These are phyloP conservation scores for Cyprinodon tularosa DNA, from an alignment of 2,113 vertebrate species.

Conservation along the genomic window DNA sequence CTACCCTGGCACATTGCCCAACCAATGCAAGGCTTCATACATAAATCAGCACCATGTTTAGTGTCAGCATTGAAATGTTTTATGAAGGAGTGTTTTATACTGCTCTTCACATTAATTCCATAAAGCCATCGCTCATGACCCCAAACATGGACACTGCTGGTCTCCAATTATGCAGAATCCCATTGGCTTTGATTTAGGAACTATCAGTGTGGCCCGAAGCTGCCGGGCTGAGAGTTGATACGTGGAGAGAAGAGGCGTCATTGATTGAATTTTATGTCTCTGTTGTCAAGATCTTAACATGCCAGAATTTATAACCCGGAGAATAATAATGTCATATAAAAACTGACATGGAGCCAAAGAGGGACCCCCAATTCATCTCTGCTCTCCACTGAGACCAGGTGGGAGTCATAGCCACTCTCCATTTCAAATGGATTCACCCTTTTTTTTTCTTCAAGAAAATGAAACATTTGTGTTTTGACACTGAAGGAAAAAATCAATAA, in stretches of 20 bases:
- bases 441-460: constrained; percentile 68
- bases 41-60: constrained; percentile 56
- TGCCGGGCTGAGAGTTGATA: constrained; percentile 41
- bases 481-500: constrained; percentile 74
- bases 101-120: constrained; percentile 71
- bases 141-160: constrained; percentile 36
- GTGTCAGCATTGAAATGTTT: constrained; percentile 60
- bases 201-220: constrained; percentile 60
- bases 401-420: constrained; percentile 56
- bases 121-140: constrained; percentile 56
- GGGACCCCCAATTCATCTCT: constrained; percentile 46
- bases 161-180: constrained; percentile 80
- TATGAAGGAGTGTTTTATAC: constrained; percentile 72
- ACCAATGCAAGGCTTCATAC: constrained; percentile 47
- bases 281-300: constrained; percentile 84
- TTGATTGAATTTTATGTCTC: constrained; percentile 86
- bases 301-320: constrained; percentile 82
- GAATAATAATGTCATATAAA: constrained; percentile 87
- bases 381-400: constrained; percentile 35
- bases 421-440: constrained; percentile 63
- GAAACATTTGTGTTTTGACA: constrained; percentile 75
- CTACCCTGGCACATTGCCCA: constrained; percentile 6
- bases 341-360: constrained; percentile 77
- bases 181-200: constrained; percentile 79
- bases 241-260: constrained; percentile 66